phyloP scores from a whole-genome alignment of 2,113 vertebrate species.

The Glaucomys volans region DNA sequence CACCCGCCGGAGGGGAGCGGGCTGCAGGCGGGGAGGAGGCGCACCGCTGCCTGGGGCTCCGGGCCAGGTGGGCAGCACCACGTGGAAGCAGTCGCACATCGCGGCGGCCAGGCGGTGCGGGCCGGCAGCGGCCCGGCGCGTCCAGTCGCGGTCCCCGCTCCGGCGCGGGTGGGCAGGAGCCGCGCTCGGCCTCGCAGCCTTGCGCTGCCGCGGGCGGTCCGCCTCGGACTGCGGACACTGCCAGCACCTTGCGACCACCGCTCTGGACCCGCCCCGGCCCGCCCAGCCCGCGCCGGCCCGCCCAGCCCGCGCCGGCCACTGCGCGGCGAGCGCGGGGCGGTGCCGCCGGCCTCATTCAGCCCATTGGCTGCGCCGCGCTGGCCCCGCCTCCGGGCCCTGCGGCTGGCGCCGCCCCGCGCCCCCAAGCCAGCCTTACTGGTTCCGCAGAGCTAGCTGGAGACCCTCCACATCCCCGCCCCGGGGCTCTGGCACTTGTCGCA shows the following conservation, averaged over 20 bases:
- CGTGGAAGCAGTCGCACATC: slow-evolving; percentile 99
- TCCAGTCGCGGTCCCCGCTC: slow-evolving; percentile 23
- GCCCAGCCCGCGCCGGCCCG: neutral
- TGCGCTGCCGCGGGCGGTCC: neutral
- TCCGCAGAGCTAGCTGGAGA: fast-evolving
- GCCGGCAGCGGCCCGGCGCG: slow-evolving; percentile 49
- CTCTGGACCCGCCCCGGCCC: neutral
- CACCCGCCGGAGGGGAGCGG: slow-evolving; percentile 65
- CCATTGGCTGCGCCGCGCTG: slow-evolving; percentile 36
- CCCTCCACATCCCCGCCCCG: fast-evolving
- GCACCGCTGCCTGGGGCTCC: slow-evolving; percentile 96
- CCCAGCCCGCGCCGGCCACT: neutral
- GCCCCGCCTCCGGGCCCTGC: neutral
- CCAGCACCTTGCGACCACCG: neutral
- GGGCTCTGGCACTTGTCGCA: neutral
- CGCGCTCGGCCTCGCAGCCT: neutral
- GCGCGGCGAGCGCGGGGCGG: neutral
- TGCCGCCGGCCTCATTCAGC: slow-evolving; percentile 26
- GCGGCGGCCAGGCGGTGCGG: slow-evolving; percentile 81
- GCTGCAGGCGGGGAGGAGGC: slow-evolving; percentile 88
- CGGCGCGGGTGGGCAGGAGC: neutral
- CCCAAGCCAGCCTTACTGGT: fast-evolving
- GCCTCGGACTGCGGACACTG: slow-evolving; percentile 10
- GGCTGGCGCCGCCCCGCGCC: neutral
- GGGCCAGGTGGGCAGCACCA: slow-evolving; percentile 98